Conservation (phyloP, 2,113 vertebrate genomes). For the Chamaetylas fuelleborni region DNA sequence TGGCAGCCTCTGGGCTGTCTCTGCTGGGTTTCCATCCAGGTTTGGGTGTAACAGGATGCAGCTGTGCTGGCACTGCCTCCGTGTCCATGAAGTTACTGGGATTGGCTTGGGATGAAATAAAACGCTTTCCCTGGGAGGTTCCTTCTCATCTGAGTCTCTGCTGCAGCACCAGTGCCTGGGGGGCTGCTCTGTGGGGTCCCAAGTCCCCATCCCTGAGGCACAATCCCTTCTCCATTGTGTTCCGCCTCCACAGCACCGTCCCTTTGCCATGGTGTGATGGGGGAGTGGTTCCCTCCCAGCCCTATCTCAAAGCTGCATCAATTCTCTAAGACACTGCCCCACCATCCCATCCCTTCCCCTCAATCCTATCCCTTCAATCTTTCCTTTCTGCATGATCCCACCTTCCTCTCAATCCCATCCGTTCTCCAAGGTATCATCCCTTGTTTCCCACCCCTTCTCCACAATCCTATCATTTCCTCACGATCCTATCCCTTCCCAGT, state of each 20-base stretch:
- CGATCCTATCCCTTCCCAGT: too few species aligned
- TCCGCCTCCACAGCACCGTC: fast-evolving
- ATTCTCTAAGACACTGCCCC: neutral
- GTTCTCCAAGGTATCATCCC: neutral
- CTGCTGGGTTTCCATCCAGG: neutral
- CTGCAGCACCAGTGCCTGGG: fast-evolving
- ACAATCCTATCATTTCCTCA: neutral
- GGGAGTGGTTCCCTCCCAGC: neutral
- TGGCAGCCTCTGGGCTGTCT: neutral
- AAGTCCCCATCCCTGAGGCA: neutral
- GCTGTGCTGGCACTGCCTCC: neutral
- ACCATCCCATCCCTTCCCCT: neutral
- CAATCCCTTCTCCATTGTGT: fast-evolving
- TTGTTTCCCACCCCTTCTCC: neutral
- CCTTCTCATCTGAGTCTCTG: neutral
- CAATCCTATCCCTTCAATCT: too few species aligned
- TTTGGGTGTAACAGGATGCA: neutral
- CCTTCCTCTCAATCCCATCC: neutral
- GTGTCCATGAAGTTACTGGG: neutral
- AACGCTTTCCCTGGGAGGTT: neutral
- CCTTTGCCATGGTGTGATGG: neutral
- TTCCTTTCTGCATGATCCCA: too few species aligned
- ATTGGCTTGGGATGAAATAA: neutral
- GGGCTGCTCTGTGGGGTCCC: fast-evolving
- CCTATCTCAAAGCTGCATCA: neutral